Evolutionary conservation across 2,888 invertebrate species (phyloP).

Genomic region (Tortrix viridana): DNA sequence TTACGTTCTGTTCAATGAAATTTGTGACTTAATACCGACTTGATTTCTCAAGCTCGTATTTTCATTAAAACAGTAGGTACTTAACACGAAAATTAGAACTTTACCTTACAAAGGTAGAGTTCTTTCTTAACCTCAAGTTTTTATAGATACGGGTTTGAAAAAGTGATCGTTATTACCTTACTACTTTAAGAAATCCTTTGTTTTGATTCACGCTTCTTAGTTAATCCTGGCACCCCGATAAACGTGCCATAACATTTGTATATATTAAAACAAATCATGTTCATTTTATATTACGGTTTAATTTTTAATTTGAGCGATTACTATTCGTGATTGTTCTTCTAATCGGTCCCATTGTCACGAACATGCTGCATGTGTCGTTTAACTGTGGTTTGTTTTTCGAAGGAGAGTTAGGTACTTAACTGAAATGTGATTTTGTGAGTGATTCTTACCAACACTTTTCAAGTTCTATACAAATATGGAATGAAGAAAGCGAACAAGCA

Average conservation of each 20-base stretch:
- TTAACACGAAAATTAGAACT: no score
- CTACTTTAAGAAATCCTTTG: slow-evolving; percentile 22
- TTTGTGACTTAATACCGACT: slow-evolving; percentile 22
- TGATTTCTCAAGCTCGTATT: no score
- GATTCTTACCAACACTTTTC: neutral
- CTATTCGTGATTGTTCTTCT: neutral
- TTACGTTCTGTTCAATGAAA: slow-evolving; percentile 8
- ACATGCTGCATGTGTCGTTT: slow-evolving; percentile 23
- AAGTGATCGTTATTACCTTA: neutral
- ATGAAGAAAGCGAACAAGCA: no score
- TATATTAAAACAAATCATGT: neutral
- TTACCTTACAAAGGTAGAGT: no score
- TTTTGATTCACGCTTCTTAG: slow-evolving; percentile 25
- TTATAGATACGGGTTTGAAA: no score
- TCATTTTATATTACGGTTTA: neutral
- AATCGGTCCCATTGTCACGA: slow-evolving; percentile 25
- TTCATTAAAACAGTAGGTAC: no score
- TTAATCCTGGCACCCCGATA: slow-evolving; percentile 2
- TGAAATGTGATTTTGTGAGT: neutral
- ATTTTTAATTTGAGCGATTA: neutral
- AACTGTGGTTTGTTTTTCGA: slow-evolving; percentile 3
- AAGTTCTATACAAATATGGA: neutral
- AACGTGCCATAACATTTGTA: neutral
- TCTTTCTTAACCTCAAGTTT: no score
- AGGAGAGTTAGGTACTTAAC: neutral